Conservation (phyloP, 2,888 invertebrate species). For the Odiellus spinosus region DNA sequence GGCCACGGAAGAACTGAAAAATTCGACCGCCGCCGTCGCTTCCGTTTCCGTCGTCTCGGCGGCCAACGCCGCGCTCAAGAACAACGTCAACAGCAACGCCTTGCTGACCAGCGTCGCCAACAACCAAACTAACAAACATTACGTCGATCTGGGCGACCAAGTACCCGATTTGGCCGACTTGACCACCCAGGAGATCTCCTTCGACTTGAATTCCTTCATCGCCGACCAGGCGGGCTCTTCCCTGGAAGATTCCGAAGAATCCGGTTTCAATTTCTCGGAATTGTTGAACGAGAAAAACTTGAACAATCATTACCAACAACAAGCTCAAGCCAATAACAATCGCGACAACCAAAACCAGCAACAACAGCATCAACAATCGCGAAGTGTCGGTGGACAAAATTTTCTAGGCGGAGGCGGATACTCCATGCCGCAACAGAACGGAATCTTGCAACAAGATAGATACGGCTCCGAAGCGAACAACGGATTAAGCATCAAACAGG, state of each 20-base stretch:
- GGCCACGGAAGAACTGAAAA: no score
- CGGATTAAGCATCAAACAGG: slow-evolving; percentile 24
- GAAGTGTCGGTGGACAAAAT: slow-evolving; percentile 9
- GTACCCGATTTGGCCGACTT: background rate
- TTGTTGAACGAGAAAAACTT: slow-evolving; percentile 7
- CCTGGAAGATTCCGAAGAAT: slow-evolving; percentile 4
- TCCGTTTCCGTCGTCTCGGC: no score
- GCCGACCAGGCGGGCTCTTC: no score
- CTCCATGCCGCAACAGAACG: slow-evolving; percentile 75
- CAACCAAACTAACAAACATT: no score
- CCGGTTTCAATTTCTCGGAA: slow-evolving; percentile 11
- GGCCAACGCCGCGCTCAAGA: no score
- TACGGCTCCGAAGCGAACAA: slow-evolving; percentile 19
- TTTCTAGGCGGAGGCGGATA: slow-evolving; percentile 27
- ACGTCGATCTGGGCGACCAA: background rate
- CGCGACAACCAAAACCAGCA: slow-evolving; percentile 2
- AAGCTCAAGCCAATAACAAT: slow-evolving; percentile 1
- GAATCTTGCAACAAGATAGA: slow-evolving; percentile 44
- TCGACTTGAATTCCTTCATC: background rate
- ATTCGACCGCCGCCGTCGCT: no score
- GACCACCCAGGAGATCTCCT: background rate
- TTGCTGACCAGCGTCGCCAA: no score
- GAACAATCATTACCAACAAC: slow-evolving; percentile 4
- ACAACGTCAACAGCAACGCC: no score
- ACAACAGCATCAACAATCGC: background rate